A percentile compares a stretch with the other conserved stretches of the same genome.
Evolutionary conservation across 1,140 invertebrate genomes (phyloP).

Genomic region (Temnothorax nylanderi): DNA sequence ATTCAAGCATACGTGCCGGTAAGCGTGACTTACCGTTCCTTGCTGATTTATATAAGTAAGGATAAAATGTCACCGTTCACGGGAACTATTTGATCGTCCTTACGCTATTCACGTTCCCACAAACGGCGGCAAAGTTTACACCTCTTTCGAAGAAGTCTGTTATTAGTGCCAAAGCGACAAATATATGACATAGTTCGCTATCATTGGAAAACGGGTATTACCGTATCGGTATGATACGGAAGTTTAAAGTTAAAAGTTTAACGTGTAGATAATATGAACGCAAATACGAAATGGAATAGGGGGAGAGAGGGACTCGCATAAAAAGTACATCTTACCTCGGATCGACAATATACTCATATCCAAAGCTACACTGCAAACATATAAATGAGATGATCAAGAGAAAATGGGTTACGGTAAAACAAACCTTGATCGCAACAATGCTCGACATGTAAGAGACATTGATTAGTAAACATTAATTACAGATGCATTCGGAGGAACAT

Average conservation of each 20-base stretch:
- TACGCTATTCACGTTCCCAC: conserved; percentile 10
- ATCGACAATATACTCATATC: conserved; percentile 48
- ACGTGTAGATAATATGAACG: background rate
- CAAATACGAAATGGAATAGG: background rate
- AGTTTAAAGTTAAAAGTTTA: background rate
- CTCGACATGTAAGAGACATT: conserved; percentile 58
- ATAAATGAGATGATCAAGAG: conserved; percentile 49
- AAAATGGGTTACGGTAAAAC: conserved; percentile 36
- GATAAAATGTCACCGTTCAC: conserved; percentile 44
- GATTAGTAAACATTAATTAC: conserved; percentile 50
- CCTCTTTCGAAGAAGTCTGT: background rate
- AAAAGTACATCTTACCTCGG: conserved; percentile 45
- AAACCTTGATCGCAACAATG: conserved; percentile 50
- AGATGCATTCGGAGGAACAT: conserved; percentile 38
- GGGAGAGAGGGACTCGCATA: background rate
- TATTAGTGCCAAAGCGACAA: conserved; percentile 9
- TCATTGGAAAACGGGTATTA: background rate
- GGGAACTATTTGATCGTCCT: conserved; percentile 22
- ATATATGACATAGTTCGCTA: background rate
- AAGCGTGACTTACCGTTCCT: conserved; percentile 45
- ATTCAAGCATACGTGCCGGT: conserved; percentile 32
- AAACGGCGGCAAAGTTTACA: background rate
- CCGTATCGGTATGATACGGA: background rate
- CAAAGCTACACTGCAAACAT: conserved; percentile 61
- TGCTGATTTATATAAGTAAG: conserved; percentile 45